Percentiles rank a stretch among this genome's conserved stretches.
These are phyloP conservation scores for Melanostigma gelatinosum DNA, from an alignment of 2,113 vertebrate species.

Conservation along the genomic window DNA sequence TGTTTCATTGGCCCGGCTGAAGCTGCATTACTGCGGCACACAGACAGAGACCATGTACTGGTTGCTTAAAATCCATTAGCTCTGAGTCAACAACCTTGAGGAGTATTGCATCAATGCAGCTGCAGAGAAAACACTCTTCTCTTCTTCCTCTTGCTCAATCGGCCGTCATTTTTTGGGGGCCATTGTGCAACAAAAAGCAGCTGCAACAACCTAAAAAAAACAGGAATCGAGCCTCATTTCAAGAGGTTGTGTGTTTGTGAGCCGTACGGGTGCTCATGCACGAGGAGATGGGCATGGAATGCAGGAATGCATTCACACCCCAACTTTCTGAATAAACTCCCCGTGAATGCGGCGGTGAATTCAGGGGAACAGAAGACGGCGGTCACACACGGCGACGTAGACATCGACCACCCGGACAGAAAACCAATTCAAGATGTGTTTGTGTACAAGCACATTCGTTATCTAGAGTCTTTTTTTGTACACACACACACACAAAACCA, in stretches of 20 bases:
- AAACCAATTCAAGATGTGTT: constrained; percentile 36
- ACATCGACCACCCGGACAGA: constrained; percentile 36
- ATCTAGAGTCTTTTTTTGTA: neutral
- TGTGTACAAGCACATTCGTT: neutral
- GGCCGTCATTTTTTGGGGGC: neutral
- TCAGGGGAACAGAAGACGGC: constrained; percentile 19
- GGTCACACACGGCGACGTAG: neutral
- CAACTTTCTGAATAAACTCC: constrained; percentile 70
- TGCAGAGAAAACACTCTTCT: neutral
- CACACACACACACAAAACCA: neutral
- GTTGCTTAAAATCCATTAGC: neutral
- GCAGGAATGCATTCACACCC: constrained; percentile 74
- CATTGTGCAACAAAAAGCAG: neutral
- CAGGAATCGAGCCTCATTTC: constrained; percentile 9
- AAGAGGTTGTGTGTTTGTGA: constrained; percentile 17
- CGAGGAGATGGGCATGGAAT: constrained; percentile 66
- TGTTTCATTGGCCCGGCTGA: constrained; percentile 11
- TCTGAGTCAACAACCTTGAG: constrained; percentile 27
- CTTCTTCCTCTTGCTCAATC: neutral
- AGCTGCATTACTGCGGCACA: neutral
- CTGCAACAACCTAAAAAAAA: neutral
- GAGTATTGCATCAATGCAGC: neutral
- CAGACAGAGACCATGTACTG: neutral
- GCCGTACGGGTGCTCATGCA: constrained; percentile 55
- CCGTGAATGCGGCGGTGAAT: constrained; percentile 52